phyloP scores from a whole-genome alignment of 2,797 vertebrate species.

The Falco peregrinus region DNA sequence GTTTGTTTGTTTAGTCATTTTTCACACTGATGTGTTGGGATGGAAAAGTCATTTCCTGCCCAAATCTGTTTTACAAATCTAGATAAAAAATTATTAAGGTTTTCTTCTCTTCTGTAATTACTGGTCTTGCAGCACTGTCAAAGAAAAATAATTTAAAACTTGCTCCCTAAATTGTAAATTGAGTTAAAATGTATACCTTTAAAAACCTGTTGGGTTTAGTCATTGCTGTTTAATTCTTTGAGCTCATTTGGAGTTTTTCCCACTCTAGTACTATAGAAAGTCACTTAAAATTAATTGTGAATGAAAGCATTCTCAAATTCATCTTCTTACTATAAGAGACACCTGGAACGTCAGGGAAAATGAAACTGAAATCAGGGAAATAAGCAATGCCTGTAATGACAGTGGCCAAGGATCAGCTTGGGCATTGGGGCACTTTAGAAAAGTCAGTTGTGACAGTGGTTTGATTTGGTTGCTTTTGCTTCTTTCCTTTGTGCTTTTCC shows the following conservation, averaged over 20 bases:
- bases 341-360: background rate
- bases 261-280: background rate
- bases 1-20: background rate
- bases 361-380: background rate
- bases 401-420: background rate
- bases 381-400: background rate
- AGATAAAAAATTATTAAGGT: background rate
- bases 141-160: background rate
- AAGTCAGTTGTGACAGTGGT: background rate
- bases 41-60: background rate
- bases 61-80: background rate
- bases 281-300: background rate
- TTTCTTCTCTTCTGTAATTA: background rate
- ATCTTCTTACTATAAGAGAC: background rate
- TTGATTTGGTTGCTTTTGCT: background rate
- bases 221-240: background rate
- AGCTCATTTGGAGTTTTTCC: fast-evolving
- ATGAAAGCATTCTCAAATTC: background rate
- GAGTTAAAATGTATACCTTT: background rate
- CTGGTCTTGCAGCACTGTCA: background rate
- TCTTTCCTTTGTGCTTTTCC: background rate
- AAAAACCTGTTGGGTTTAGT: background rate
- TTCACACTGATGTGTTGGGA: background rate
- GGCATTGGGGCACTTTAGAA: background rate
- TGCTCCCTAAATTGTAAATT: background rate